Percentiles rank a stretch among this genome's conserved stretches.
These are phyloP conservation scores for Mobula birostris DNA, from an alignment of 2,113 vertebrate species.

Conservation along the genomic window DNA sequence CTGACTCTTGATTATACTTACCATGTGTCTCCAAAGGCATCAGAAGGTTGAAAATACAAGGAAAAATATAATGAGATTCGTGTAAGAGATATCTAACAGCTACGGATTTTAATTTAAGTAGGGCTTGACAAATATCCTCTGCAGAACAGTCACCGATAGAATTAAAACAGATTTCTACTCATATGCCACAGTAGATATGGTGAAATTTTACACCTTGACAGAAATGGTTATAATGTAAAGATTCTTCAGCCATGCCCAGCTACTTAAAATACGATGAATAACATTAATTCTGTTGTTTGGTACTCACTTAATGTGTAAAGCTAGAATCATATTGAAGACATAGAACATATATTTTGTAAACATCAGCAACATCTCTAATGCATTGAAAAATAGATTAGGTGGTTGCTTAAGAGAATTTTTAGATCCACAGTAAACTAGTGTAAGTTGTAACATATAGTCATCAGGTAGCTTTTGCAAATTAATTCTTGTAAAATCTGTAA, in stretches of 20 bases:
- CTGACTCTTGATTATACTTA: slow-evolving; percentile 37
- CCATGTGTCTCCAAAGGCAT: slow-evolving; percentile 31
- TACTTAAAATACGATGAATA: neutral
- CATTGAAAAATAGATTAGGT: neutral
- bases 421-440: neutral
- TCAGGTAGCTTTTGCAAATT: neutral
- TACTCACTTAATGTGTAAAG: neutral
- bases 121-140: slow-evolving; percentile 13
- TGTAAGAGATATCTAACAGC: slow-evolving; percentile 20
- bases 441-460: neutral
- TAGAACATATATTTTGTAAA: neutral
- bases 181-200: neutral
- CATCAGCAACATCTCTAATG: neutral
- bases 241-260: neutral
- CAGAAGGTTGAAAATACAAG: neutral
- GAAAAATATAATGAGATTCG: slow-evolving; percentile 12
- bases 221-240: neutral
- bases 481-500: neutral
- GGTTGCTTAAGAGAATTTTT: neutral
- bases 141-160: neutral
- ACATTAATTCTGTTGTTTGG: neutral
- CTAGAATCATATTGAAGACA: neutral
- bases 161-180: slow-evolving; percentile 4
- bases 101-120: neutral
- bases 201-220: slow-evolving; percentile 19